phyloP scores from a whole-genome alignment of 1,140 invertebrate species.

The Solen grandis region DNA sequence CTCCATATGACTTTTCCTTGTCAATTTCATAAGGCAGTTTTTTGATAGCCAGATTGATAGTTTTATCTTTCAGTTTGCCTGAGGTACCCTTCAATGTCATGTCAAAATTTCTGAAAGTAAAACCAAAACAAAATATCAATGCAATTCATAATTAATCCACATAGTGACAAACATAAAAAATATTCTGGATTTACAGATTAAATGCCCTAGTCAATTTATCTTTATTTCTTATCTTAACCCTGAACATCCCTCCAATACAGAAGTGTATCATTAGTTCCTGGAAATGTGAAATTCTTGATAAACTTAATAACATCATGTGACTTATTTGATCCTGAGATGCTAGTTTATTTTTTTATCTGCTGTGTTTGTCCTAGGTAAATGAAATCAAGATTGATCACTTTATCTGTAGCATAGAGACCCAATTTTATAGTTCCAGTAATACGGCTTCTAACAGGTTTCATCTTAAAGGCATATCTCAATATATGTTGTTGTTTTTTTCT shows the following conservation, averaged over 20 bases:
- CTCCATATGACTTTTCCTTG: constrained; percentile 44
- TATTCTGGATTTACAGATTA: neutral
- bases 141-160: neutral
- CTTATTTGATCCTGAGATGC: no score
- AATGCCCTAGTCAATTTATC: neutral
- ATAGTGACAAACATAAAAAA: neutral
- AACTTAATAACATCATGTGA: no score
- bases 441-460: neutral
- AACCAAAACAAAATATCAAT: neutral
- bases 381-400: neutral
- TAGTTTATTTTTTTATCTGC: no score
- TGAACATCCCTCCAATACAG: no score
- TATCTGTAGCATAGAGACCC: neutral
- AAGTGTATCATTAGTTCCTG: no score
- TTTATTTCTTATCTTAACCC: no score
- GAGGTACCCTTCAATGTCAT: constrained; percentile 45
- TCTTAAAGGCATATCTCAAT: neutral
- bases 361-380: no score
- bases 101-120: constrained; percentile 48
- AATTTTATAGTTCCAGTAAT: neutral
- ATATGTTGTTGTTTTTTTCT: neutral
- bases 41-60: constrained; percentile 38
- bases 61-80: constrained; percentile 42
- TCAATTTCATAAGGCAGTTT: constrained; percentile 49
- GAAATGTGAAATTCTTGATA: no score